Base-by-base conservation (phyloP, 1,140 invertebrate species). In the Zaprionus ghesquierei region DNA sequence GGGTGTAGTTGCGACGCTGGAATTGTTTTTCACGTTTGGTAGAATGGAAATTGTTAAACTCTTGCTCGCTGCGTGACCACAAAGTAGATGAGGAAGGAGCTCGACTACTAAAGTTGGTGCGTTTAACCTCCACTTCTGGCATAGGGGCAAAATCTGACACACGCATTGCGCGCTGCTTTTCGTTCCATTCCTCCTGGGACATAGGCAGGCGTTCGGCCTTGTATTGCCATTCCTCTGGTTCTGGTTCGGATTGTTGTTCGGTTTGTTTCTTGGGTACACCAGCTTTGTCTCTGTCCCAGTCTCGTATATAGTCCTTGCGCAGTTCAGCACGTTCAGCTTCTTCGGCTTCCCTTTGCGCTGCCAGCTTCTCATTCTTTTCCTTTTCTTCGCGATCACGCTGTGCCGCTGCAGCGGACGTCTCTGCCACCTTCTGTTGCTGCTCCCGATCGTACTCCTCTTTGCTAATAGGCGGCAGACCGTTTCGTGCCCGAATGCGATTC, bases 101-200 rank as follows among this genome's bases (percentile, higher is more conserved):
- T 56, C 75, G 51, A 46, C 81, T 93, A 72, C 56, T 92, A 44
- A 93, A 92, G 33, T 92, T 84, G 68, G 75, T 81, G 33, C 89
- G 66, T 63, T 79, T 85, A 0, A 74, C 63, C 6, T 23, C 31
- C 20, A 33, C 2, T 68, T 92, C 78, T 13, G 84, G 70, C n/a
- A 75, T 51, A 5, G 95, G 95, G 1, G 95, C 96, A 92, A 97
- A 97, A 90, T 97, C 95, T 5, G 93, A 61, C 9, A 92, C 92
- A 64, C 96, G 93, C 80, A 96, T 94, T 68, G 93, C 91, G 58
- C 96, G 93, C 89, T 96, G 94, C 79, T 96, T 95, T 62, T 96
- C 93, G 10, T 96, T 94, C 95, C 96, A 97, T 92, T 97, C 95
- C 90, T 96, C 95, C 93, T 97, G 96, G 0, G 94, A 94, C 94